These are phyloP conservation scores for Apodemia mormo DNA, from an alignment of 2,888 invertebrate genomes.

Conservation along the genomic window DNA sequence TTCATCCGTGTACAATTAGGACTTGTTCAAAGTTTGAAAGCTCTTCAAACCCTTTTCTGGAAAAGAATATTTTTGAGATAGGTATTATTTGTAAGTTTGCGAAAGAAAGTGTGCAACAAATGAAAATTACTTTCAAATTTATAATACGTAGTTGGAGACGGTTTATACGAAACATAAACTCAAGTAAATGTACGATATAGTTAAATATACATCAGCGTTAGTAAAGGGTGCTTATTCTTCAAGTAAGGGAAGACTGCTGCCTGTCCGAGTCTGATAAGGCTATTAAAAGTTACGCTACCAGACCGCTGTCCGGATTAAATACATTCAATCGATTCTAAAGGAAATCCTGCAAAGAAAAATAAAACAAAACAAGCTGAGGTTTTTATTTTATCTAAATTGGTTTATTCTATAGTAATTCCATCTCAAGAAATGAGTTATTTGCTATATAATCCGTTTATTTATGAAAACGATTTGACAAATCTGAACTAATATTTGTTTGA, in stretches of 20 bases:
- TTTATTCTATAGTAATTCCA: conserved; percentile 47
- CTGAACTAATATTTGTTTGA: conserved; percentile 14
- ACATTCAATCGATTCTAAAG: conserved; percentile 57
- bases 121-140: no score
- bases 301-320: conserved; percentile 64
- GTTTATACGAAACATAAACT: conserved; percentile 7
- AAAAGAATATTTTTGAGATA: not conserved
- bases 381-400: conserved; percentile 42
- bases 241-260: conserved; percentile 52
- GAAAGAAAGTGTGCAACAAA: not conserved
- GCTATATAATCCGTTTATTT: conserved; percentile 28
- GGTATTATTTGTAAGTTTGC: not conserved
- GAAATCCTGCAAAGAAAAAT: conserved; percentile 43
- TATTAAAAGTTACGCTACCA: conserved; percentile 77
- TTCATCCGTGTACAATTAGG: conserved; percentile 5
- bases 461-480: conserved; percentile 15
- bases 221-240: conserved; percentile 49
- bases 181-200: conserved; percentile 21
- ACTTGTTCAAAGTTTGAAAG: not conserved
- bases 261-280: conserved; percentile 74
- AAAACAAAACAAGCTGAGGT: conserved; percentile 27
- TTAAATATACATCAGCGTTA: conserved; percentile 39
- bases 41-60: not conserved
- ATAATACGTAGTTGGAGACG: no score
- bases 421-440: conserved; percentile 43